Evolutionary conservation across 1,140 invertebrate species (phyloP), one percentile per base, ranked within the genome.

Genomic region (Cyclina sinensis): DNA sequence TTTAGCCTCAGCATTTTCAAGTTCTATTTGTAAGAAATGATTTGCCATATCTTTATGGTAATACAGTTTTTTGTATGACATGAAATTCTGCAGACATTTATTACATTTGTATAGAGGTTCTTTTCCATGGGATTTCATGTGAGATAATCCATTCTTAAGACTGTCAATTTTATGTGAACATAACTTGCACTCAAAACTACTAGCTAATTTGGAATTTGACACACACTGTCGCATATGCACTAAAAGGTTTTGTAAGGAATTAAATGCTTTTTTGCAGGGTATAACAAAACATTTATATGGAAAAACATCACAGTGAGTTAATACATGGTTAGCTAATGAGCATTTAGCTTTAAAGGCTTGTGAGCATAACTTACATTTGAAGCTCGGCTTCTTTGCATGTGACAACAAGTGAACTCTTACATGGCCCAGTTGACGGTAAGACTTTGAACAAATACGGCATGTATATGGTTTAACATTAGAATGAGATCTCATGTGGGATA

Each of bases 361-460:
- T 1, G 46, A 3, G 48, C 74, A 78, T n/a, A 78, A 21, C 18
- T 30, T 16, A 78, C 74, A 78, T n/a, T 27, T 30, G 48, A 51
- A 51, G 16, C 35, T 30, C 18, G 3, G 16, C 32, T 14, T 35
- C 18, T 18, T 37, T 0, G 59, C 24, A 32, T 84, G 82, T 32
- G 65, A 73, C 1, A 46, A 24, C 27, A 84, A 39, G 46, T 84
- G 82, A 16, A 65, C 82, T 24, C 39, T 70, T 3, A 84, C 32
- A 35, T 84, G 82, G 21, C 43, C 82, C 4, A 70, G 43, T 37
- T 84, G 82, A 35, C 82, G 37, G n/a, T 48, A 84, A 27, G 39
- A 32, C 24, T 84, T 84, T 1, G 21, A 35, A 35, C 82, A 84
- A 3, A 84, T 46, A 11, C 43, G n/a, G 54, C 82, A 84, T 14